Evolutionary conservation across 2,797 vertebrate species (phyloP), one percentile per base, ranked within the genome.

Genomic region (Falco rusticolus): DNA sequence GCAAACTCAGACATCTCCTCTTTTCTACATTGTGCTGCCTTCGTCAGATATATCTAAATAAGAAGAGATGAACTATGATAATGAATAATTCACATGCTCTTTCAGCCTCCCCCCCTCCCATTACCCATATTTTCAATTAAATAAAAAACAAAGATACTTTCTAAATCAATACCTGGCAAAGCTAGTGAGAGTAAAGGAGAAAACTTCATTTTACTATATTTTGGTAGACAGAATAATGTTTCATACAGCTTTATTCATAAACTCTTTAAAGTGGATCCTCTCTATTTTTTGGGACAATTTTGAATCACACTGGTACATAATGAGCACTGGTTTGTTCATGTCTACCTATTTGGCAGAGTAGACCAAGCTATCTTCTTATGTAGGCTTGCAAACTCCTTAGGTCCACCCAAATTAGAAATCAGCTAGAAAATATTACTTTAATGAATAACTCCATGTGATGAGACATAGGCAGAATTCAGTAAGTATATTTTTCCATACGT

Each of bases 401-500:
- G 31, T 59, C 80, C 48, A 74, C 6, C 2, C 34, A 48, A 48
- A 70, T 68, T 24, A 83, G 43, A 26, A 69, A 83, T 51, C 13
- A 70, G 9, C 43, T 77, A 59, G 25, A 66, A 88, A 1, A 3
- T 26, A 37, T 11, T 48, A 54, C 20, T 69, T 87, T 6, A 48
- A 48, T 11, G 3, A 68, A 9, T n/a, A 70, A 43, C 31, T 74
- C 59, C 20, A 13, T 39, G 5, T 11, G 13, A n/a, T 16, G 33
- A 57, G 5, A 48, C 11, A 0, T 4, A 0, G 4, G 3, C 24
- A 81, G 28, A 60, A 22, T 64, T 37, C n/a, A 50, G 3, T 15
- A 88, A 51, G 1, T 6, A 8, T 18, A 13, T 56, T 51, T 82
- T 70, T 48, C 37, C 6, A 7, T 3, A 76, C 8, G 11, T 37